Evolutionary conservation across 2,113 vertebrate species (phyloP), one percentile per base, ranked within the genome.

Genomic region (Halichoerus grypus): DNA sequence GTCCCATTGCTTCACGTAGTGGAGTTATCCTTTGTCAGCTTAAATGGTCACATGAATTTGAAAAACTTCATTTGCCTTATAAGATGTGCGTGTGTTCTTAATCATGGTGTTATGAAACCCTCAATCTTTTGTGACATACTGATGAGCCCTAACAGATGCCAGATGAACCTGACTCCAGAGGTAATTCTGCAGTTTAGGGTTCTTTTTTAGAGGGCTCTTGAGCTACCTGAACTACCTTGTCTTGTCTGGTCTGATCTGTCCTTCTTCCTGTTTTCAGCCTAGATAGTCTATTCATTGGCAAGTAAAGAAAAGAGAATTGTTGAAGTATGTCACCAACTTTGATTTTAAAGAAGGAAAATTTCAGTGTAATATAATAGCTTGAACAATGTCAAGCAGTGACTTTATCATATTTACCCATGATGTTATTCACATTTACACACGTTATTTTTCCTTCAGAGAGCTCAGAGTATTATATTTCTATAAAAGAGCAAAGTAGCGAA

Each of bases 291-390:
- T 28, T 96, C 76, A 67, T n/a, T 96, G 71, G 9, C 88, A 94
- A 90, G 33, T 85, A 39, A 95, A 11, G 33, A 80, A 95, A 94
- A 42, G 71, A 92, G 26, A 91, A 95, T 95, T 94, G 4, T 95
- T 95, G 31, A 92, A 89, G 61, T 85, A 26, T 80, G 36, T 90
- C 19, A 83, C 12, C 49, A 85, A 59, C n/a, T 94, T 90, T 59
- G 83, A 9, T 91, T 33, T 89, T 82, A 59, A 79, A 69, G 80
- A 80, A 88, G 65, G 67, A 95, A 95, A 95, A 76, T 91, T 93
- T 96, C 49, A 94, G 3, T 26, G 3, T 89, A 81, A 51, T 74
- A 4, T 85, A 77, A 46, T 76, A 90, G 49, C n/a, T 93, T 59
- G 28, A 82, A 26, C 5, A 83, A 31, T 51, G 67, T 63, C 24